Evolutionary conservation across 2,888 invertebrate genomes (phyloP), one percentile per base, ranked within the genome.

Genomic region (Oxycera nigricornis): DNA sequence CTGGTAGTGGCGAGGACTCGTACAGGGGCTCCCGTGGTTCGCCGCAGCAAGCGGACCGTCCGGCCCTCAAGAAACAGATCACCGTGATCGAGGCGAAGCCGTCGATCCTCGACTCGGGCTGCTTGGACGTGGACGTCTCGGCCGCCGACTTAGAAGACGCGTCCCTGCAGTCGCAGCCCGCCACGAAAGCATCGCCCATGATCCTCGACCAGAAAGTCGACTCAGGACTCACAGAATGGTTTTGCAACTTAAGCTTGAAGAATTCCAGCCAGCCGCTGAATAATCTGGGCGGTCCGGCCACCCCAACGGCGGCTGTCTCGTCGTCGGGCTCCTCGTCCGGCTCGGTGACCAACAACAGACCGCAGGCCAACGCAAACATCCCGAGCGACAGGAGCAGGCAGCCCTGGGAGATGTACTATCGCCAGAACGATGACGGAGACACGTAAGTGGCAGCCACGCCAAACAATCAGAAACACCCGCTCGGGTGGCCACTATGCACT

Each of bases 341-440:
- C 7, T 7, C 57, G 76, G 24, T 73, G 67, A 76, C 28, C 14
- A 52, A 22, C 31, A 28, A 65, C 11, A 1, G 11, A 2, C 20
- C 17, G 78, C 31, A 78, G 79, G 68, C 79, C 81, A 61, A 80
- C 76, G 24, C 31, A 50, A 50, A 61, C 50, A 39, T 22, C 50
- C 41, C 61, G 31, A 77, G 52, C 77, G 76, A 39, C 77, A 52
- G 55, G 61, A 80, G 82, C 50, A 79, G 85, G 78, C 86, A 86
- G 77, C 86, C 89, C 67, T 90, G 92, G 89, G 88, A 90, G 80
- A 85, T 90, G 79, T 91, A 91, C 79, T 94, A 91, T 83, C 88
- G 90, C 78, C 94, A 93, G 80, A 92, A 95, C 83, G 90, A 92
- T 77, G 94, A 94, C 80, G 95, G 95, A 79, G 94, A 95, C 84